Evolutionary conservation across 2,797 vertebrate genomes (phyloP).

Genomic region (Helarctos malayanus): DNA sequence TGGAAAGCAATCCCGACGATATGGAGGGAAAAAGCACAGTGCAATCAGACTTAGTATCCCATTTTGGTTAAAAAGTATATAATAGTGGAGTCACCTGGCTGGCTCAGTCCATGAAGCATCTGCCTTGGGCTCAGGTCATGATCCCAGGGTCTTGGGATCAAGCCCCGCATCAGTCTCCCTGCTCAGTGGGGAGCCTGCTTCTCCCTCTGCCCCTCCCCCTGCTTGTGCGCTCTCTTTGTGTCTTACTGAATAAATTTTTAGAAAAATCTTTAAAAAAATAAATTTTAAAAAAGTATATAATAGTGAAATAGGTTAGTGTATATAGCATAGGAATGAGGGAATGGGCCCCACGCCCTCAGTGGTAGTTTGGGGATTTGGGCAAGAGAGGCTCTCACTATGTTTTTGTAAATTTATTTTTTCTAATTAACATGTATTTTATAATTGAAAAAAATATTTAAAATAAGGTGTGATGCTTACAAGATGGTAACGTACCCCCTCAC

Average conservation of each 20-base stretch:
- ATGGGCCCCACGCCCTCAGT: background rate
- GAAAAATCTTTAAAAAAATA: background rate
- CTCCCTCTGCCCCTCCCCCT: no score
- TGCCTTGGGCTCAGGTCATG: no score
- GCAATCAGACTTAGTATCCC: background rate
- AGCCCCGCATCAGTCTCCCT: no score
- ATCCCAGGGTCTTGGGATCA: no score
- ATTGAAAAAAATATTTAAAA: background rate
- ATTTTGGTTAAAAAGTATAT: background rate
- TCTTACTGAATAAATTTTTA: background rate
- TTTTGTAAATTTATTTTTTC: background rate
- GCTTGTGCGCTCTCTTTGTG: background rate
- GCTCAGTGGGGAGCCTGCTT: no score
- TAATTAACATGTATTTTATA: background rate
- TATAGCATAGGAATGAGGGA: background rate
- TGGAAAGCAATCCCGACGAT: background rate
- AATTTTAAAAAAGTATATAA: background rate
- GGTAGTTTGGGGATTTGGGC: background rate
- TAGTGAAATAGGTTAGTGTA: background rate
- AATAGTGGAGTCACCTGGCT: no score
- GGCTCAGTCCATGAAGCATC: no score
- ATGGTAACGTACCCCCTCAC: background rate
- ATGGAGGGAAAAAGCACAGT: background rate
- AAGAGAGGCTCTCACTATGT: background rate
- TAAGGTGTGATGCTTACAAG: background rate